These are phyloP conservation scores for Axis porcinus DNA, from an alignment of 2,113 vertebrate genomes.

Conservation along the genomic window DNA sequence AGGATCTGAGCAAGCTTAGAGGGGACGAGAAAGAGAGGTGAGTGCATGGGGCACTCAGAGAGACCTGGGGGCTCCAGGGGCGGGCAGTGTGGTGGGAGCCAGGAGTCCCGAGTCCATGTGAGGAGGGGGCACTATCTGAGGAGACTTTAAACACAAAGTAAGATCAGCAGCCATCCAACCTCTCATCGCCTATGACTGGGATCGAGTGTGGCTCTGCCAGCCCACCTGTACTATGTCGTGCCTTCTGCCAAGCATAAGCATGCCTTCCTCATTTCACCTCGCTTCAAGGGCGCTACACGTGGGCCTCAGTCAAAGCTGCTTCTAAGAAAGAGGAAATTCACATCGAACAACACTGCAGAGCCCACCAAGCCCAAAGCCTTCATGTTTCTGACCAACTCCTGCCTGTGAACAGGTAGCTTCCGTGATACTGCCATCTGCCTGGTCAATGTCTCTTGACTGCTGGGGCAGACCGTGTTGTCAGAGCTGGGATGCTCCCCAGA, in stretches of 20 bases:
- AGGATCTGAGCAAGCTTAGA: background rate
- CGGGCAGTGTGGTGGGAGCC: background rate
- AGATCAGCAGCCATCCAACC: background rate
- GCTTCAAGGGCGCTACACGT: background rate
- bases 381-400: background rate
- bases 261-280: too few species aligned
- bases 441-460: background rate
- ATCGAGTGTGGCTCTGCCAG: background rate
- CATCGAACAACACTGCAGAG: background rate
- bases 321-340: background rate
- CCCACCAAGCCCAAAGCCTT: background rate
- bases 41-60: background rate
- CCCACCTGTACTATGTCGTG: rapidly evolving
- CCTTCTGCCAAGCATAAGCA: too few species aligned
- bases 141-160: background rate
- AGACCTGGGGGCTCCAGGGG: rapidly evolving
- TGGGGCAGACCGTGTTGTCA: background rate
- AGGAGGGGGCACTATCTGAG: background rate
- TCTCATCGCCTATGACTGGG: rapidly evolving
- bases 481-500: background rate
- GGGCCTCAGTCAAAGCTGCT: background rate
- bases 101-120: too few species aligned
- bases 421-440: background rate
- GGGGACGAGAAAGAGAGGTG: background rate
- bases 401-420: background rate